Base-by-base conservation (phyloP, 2,888 invertebrate species). In the Chrysina gloriosa region DNA sequence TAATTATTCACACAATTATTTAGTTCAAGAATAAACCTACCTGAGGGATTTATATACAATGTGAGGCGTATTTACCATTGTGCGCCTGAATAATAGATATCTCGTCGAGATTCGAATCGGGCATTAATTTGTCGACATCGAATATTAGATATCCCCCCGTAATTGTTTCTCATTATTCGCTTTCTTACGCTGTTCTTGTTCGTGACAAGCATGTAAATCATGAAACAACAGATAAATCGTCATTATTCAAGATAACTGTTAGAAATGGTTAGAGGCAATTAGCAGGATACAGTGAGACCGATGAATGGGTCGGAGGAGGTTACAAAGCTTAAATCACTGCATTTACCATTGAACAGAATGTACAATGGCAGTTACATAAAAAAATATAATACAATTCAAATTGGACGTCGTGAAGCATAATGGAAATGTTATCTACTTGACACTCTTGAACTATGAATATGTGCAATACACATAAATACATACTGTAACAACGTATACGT, bases 1-100 rank as follows among this genome's bases (percentile, higher is more conserved):
- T 52, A 52, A 52, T 52, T 52, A 52, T 52, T 29, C 31, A 19
- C 52, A n/a, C n/a, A 31, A 52, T 31, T 29, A 52, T 52, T 52
- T 29, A 52, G 52, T 52, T 52, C 52, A 52, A 52, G 52, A 52
- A 52, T 52, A 52, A 16, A 31, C 16, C 16, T 19, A 16, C 16
- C 19, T 9, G 0, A 31, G 34, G 31, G 31, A 52, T 52, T 52
- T 31, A 31, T 52, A 52, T 31, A 31, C 52, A 31, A 52, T 31
- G 52, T 31, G 16, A 52, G 29, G 31, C 31, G 52, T 52, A 52
- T 19, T 9, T 45, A 19, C 21, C 9, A 21, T 19, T 45, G 7
- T 45, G 3, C 14, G 14, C 16, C 16, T 6, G 2, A 14, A 42
- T 7, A 42, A 45, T 45, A 45, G 19, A 21, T 45, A n/a, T 14